Percentiles rank a stretch among this genome's conserved stretches.
phyloP scores from a whole-genome alignment of 2,113 vertebrate species.

The Ptilorrhoa leucosticta region DNA sequence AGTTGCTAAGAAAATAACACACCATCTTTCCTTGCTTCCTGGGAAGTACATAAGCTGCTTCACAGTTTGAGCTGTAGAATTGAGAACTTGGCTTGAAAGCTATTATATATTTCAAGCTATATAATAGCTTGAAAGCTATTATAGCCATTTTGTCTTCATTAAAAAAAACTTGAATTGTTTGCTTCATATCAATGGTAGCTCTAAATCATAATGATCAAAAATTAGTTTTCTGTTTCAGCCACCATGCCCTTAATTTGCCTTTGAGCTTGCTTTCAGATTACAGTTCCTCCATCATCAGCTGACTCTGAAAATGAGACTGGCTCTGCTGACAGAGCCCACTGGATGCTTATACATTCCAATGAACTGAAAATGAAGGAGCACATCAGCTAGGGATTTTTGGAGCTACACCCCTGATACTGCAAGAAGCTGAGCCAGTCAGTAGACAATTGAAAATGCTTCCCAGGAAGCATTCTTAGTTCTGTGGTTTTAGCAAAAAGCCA shows the following conservation, averaged over 20 bases:
- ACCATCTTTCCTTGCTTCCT: neutral
- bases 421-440: neutral
- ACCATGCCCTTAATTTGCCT: neutral
- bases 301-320: neutral
- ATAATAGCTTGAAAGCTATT: slow-evolving; percentile 16
- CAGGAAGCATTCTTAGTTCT: neutral
- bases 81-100: slow-evolving; percentile 15
- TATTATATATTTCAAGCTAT: too few relatives aligned
- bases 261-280: neutral
- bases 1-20: neutral
- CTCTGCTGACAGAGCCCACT: neutral
- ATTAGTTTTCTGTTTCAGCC: neutral
- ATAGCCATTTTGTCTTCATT: neutral
- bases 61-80: neutral
- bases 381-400: slow-evolving; percentile 31
- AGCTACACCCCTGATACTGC: neutral
- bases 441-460: slow-evolving; percentile 32
- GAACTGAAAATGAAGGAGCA: neutral
- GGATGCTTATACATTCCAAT: neutral
- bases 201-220: neutral
- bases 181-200: neutral
- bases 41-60: neutral
- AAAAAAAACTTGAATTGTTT: neutral
- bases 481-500: slow-evolving; percentile 26
- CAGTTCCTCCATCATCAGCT: neutral